Percentiles rank a stretch among this genome's conserved stretches.
These are phyloP conservation scores for Pseudochirops cupreus DNA, from an alignment of 2,797 vertebrate species.

Conservation along the genomic window DNA sequence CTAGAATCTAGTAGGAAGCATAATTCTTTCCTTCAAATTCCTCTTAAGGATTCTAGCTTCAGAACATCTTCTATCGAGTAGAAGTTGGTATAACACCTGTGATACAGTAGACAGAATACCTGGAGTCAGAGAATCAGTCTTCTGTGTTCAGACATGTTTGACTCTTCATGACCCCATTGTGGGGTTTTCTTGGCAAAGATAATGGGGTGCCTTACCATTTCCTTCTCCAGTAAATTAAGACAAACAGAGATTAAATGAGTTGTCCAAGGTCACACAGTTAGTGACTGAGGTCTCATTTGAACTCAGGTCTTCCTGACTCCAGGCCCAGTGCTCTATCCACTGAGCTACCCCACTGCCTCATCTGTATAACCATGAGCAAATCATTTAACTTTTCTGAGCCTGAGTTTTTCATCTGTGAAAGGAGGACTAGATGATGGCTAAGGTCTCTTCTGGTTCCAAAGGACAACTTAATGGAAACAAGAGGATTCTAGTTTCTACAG, in stretches of 20 bases:
- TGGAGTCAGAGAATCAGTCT: neutral
- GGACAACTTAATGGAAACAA: neutral
- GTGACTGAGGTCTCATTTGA: neutral
- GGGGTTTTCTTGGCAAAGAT: neutral
- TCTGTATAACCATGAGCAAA: neutral
- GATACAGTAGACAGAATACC: neutral
- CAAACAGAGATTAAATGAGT: neutral
- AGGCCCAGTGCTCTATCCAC: neutral
- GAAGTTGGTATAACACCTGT: neutral
- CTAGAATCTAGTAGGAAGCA: neutral
- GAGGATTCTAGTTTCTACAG: neutral
- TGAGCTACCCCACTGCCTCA: neutral
- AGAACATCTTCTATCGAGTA: neutral
- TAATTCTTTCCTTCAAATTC: neutral
- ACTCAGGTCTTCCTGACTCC: neutral
- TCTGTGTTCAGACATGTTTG: neutral
- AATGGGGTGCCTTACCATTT: neutral
- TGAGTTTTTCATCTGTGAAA: neutral
- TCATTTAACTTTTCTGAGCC: neutral
- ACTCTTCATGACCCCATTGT: neutral
- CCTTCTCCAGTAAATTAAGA: neutral
- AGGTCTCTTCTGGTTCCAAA: neutral
- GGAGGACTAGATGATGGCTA: neutral
- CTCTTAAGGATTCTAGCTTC: neutral
- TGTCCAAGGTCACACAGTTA: neutral